phyloP scores from a whole-genome alignment of 92 coral and sea anemone species.

The Pocillopora grandis region DNA sequence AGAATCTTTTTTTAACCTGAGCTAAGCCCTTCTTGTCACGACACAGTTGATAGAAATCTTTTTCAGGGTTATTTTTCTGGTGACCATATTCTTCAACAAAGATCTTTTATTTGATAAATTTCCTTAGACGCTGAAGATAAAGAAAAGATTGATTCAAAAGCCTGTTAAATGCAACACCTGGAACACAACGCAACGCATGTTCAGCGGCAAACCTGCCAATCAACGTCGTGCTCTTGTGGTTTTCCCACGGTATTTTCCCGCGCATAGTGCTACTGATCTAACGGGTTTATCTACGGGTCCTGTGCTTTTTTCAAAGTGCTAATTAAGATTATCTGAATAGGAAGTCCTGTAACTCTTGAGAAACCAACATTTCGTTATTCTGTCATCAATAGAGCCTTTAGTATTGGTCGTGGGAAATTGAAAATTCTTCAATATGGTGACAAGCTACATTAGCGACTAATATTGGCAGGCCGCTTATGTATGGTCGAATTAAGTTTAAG shows the following conservation, averaged over 20 bases:
- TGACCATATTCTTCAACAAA: background rate
- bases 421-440: background rate
- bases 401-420: slow-evolving; percentile 45
- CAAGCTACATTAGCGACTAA: background rate
- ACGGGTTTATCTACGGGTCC: slow-evolving; percentile 19
- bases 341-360: background rate
- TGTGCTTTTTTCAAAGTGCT: slow-evolving; percentile 7
- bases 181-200: background rate
- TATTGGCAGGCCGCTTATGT: background rate
- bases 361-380: slow-evolving; percentile 26
- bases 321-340: slow-evolving; percentile 31
- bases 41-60: background rate
- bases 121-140: background rate
- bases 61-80: background rate
- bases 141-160: background rate
- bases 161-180: background rate
- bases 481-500: background rate
- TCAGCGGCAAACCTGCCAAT: background rate
- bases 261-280: slow-evolving; percentile 6
- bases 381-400: slow-evolving; percentile 21
- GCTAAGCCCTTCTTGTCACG: background rate
- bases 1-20: background rate
- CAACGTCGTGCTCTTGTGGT: slow-evolving; percentile 19
- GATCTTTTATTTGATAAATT: background rate
- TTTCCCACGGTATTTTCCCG: slow-evolving; percentile 42